Base-by-base conservation (phyloP, 2,888 invertebrate species). In the Andrena camellia region DNA sequence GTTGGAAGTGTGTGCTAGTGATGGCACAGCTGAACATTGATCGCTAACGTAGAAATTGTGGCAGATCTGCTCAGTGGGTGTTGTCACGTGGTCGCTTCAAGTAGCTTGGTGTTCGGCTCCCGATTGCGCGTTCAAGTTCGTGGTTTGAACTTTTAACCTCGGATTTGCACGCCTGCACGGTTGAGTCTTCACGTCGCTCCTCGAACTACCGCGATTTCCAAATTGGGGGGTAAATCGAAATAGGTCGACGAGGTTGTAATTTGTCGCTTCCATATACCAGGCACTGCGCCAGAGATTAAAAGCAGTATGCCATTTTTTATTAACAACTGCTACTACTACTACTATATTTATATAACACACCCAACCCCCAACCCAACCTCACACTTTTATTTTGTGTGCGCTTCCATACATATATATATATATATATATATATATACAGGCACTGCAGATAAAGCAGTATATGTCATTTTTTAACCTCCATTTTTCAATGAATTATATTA, bases 61-160 rank as follows among this genome's bases (percentile, higher is more conserved):
- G 95, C 95, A 95, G 95, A 95, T 95, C 95, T 95, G 95, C 95
- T 95, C 95, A 95, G 95, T 95, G 94, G 94, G 95, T 95, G 95
- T 95, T 95, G 95, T 95, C 95, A 95, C 95, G 94, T 95, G 95
- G 95, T 95, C 95, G 95, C 95, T 95, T 94, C 95, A 95, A 95
- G 95, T 94, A 95, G 95, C 95, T 95, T 93, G 95, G 95, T 94
- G 94, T 94, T 94, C 93, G 94, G 92, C 94, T 94, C 94, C 94
- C 95, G 95, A 94, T 94, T 95, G 95, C 94, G 92, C 93, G 90
- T 92, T 91, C 91, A 92, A 91, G 81, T 91, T 88, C 90, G 86
- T 84, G 89, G 83, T 87, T 89, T 81, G 77, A 29, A 68, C n/a
- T n/a, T n/a, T 64, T 77, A 66, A 67, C 63, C 86, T 81, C 88